Evolutionary conservation across 1,140 invertebrate species (phyloP).

Genomic region (Scaptomyza pallida): DNA sequence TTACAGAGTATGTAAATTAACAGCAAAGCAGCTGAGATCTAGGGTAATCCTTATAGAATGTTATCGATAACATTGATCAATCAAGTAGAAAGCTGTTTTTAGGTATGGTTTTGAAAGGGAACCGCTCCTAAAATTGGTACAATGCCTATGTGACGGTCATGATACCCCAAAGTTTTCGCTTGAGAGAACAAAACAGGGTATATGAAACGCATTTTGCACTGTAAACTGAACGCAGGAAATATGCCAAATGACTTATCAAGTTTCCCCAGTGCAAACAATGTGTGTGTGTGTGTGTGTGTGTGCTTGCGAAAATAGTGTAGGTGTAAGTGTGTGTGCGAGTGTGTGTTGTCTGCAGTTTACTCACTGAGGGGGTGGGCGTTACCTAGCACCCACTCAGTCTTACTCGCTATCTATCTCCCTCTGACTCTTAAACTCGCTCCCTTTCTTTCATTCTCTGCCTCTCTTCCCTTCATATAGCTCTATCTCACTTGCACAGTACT

Average conservation of each 20-base stretch:
- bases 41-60: no score
- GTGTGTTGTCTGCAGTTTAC: constrained; percentile 3
- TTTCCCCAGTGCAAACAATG: constrained; percentile 34
- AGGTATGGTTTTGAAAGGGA: no score
- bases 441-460: background rate
- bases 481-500: background rate
- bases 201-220: constrained; percentile 35
- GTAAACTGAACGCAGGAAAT: constrained; percentile 47
- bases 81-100: no score
- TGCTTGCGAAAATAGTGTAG: background rate
- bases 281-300: background rate
- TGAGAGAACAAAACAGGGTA: background rate
- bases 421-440: background rate
- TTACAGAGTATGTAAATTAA: no score
- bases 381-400: background rate
- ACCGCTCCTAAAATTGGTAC: no score
- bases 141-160: background rate
- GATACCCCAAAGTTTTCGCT: background rate
- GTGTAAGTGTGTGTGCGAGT: background rate
- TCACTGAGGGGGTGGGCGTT: constrained; percentile 10
- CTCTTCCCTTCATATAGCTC: background rate
- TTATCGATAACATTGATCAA: no score
- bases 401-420: background rate
- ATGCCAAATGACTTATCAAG: constrained; percentile 55
- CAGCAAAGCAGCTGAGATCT: no score